phyloP scores from a whole-genome alignment of 2,113 vertebrate species.

The Rhombomys opimus region DNA sequence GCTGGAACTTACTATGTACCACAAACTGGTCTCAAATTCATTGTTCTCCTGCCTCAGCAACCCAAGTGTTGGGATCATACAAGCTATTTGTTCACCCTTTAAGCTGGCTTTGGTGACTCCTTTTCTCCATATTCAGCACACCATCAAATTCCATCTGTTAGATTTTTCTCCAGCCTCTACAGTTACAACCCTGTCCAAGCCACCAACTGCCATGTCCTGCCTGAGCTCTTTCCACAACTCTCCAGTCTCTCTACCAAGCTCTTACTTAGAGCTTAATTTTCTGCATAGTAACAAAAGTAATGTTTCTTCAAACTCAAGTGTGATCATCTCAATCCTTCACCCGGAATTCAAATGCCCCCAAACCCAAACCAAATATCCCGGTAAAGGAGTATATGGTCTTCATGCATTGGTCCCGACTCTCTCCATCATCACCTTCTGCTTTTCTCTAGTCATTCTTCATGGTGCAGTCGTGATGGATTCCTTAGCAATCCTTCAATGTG shows the following conservation, averaged over 20 bases:
- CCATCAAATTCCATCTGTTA: background rate
- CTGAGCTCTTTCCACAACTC: background rate
- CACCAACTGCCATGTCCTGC: background rate
- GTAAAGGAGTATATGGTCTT: background rate
- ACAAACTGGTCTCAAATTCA: background rate
- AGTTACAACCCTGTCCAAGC: background rate
- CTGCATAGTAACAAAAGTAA: background rate
- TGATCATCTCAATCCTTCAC: background rate
- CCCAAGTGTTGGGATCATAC: background rate
- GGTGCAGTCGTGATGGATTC: background rate
- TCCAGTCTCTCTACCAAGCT: background rate
- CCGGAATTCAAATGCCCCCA: background rate
- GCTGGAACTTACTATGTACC: background rate
- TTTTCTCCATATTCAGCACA: background rate
- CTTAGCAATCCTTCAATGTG: background rate
- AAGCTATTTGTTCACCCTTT: background rate
- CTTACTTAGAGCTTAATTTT: background rate
- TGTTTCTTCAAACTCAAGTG: constrained; percentile 7
- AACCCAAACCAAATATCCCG: background rate
- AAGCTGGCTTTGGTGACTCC: background rate
- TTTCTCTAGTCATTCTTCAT: background rate
- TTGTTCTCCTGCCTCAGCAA: background rate
- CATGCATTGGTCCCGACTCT: background rate
- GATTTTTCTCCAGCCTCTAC: background rate
- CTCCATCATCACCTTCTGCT: background rate